phyloP scores from a whole-genome alignment of 2,797 vertebrate genomes.

The Simalia tracyae region DNA sequence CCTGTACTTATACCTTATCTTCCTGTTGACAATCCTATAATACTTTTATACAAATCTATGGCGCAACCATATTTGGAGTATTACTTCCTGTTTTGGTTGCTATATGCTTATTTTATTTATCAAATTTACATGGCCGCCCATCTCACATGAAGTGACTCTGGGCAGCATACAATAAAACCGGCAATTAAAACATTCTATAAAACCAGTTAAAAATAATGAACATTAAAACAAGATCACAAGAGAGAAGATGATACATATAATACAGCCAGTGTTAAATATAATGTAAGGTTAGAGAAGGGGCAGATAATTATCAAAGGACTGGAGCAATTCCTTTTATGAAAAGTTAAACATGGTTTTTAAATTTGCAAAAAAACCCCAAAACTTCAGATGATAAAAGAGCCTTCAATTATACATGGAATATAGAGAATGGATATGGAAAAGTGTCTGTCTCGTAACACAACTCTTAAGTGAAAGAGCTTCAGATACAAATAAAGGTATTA shows the following conservation, averaged over 20 bases:
- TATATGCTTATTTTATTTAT: neutral
- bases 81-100: neutral
- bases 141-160: too few species aligned
- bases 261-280: neutral
- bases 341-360: neutral
- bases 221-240: too few species aligned
- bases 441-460: neutral
- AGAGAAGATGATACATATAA: too few species aligned
- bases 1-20: neutral
- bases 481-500: neutral
- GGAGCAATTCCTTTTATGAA: neutral
- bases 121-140: neutral
- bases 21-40: neutral
- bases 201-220: too few species aligned
- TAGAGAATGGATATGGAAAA: neutral
- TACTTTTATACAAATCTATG: neutral
- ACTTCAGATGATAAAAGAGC: neutral
- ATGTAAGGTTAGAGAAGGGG: neutral
- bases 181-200: too few species aligned
- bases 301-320: neutral
- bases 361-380: neutral
- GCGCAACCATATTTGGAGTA: neutral
- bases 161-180: too few species aligned
- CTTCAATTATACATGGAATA: neutral
- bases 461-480: neutral